A percentile compares a stretch with the other conserved stretches of the same genome.
These are phyloP conservation scores for Thaumatotibia leucotreta DNA, from an alignment of 1,140 invertebrate species.

Conservation along the genomic window DNA sequence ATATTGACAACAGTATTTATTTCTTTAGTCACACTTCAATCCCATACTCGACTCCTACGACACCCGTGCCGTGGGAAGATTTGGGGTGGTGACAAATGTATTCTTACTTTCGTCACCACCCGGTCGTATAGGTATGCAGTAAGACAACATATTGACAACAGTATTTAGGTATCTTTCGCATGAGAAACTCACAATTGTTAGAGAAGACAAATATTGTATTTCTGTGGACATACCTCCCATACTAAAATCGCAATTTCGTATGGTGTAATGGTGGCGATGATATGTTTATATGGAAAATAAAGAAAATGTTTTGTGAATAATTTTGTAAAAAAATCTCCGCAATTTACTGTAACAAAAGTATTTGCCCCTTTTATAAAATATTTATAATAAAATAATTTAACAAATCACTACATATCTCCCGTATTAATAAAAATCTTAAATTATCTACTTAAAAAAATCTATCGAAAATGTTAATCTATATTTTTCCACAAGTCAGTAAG, in stretches of 20 bases:
- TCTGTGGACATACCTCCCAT: slow-evolving; percentile 36
- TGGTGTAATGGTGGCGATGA: slow-evolving; percentile 37
- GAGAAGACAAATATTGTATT: not conserved
- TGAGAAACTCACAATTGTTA: not conserved
- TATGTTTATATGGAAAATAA: slow-evolving; percentile 44
- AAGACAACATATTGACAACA: no score
- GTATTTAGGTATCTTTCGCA: not conserved
- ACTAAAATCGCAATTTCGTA: slow-evolving; percentile 36
- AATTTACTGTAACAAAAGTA: slow-evolving; percentile 8
- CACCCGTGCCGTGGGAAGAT: no score
- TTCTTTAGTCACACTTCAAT: no score
- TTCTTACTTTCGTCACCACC: no score
- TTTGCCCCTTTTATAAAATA: not conserved
- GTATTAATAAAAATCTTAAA: not conserved
- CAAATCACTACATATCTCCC: no score
- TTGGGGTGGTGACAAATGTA: no score
- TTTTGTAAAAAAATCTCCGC: slow-evolving; percentile 8
- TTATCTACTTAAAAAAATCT: not conserved
- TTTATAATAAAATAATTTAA: not conserved
- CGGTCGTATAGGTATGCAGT: no score
- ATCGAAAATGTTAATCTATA: no score
- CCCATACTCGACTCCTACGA: no score
- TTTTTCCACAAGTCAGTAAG: no score
- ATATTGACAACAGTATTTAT: no score
- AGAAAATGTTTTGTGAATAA: slow-evolving; percentile 24